A percentile compares a stretch with the other conserved stretches of the same genome.
These are phyloP conservation scores for Sinocyclocheilus rhinocerous DNA, from an alignment of 2,113 vertebrate species.

Conservation along the genomic window DNA sequence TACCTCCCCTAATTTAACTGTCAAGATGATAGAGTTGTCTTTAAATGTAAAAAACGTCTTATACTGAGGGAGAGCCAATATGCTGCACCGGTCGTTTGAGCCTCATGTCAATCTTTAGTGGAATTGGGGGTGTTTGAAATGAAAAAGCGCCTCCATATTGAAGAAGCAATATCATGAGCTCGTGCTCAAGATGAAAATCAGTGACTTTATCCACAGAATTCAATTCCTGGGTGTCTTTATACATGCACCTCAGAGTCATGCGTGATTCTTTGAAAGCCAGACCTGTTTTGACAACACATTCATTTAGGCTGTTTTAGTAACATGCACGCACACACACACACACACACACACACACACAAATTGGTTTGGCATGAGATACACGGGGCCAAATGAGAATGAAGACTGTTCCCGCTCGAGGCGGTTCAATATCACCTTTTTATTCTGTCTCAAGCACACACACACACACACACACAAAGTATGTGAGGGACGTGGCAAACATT, in stretches of 20 bases:
- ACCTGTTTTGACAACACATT: slow-evolving; percentile 28
- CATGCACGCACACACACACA: neutral
- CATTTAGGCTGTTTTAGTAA: neutral
- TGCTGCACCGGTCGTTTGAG: neutral
- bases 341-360: neutral
- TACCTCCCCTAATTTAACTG: slow-evolving; percentile 53
- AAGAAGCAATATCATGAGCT: slow-evolving; percentile 25
- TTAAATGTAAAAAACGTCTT: slow-evolving; percentile 32
- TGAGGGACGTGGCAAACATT: slow-evolving; percentile 35
- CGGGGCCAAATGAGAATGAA: neutral
- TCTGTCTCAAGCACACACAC: neutral
- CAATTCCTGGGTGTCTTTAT: neutral
- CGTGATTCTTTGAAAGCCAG: neutral
- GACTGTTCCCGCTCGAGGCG: neutral
- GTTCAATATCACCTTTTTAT: neutral
- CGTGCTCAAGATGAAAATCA: neutral
- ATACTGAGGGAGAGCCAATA: slow-evolving; percentile 18
- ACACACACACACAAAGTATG: slow-evolving; percentile 17
- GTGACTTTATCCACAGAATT: slow-evolving; percentile 2
- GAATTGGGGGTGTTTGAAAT: slow-evolving; percentile 18
- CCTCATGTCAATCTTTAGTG: slow-evolving; percentile 20
- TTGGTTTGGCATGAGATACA: neutral
- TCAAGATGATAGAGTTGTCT: slow-evolving; percentile 43
- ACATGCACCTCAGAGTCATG: neutral
- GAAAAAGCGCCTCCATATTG: neutral